Percentiles rank a stretch among this genome's conserved stretches.
Conservation (phyloP, 2,113 vertebrate genomes). For the Gymnogyps californianus region DNA sequence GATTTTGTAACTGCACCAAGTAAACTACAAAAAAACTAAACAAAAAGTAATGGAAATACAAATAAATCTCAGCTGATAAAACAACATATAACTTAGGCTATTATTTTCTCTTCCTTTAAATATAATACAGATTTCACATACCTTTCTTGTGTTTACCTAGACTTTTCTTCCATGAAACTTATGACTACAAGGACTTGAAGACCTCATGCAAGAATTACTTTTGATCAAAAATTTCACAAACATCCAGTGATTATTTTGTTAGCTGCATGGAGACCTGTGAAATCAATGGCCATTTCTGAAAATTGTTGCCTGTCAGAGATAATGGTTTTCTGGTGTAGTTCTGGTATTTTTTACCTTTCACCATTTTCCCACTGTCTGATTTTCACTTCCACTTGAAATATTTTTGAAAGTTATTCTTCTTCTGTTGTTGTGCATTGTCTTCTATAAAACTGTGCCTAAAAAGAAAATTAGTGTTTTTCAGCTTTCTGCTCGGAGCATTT, state of each 20-base stretch:
- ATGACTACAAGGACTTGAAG: neutral
- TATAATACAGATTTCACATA: neutral
- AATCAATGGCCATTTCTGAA: neutral
- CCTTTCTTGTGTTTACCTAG: neutral
- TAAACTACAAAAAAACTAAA: neutral
- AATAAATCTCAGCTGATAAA: constrained; percentile 14
- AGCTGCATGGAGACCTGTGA: neutral
- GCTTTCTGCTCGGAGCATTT: neutral
- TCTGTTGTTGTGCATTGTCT: neutral
- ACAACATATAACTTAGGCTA: neutral
- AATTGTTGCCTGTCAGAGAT: neutral
- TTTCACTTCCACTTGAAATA: neutral
- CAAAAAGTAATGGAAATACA: neutral
- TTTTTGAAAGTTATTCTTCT: neutral
- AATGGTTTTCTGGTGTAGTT: neutral
- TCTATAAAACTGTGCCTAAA: neutral
- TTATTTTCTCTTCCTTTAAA: neutral
- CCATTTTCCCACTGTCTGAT: neutral
- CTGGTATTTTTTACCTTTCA: neutral
- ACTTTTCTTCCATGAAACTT: neutral
- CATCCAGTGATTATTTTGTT: neutral
- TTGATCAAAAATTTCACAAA: neutral
- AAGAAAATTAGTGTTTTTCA: neutral
- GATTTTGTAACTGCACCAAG: neutral
- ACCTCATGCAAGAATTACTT: neutral